These are phyloP conservation scores for Drosophila takahashii DNA, from an alignment of 1,140 invertebrate genomes.

Conservation along the genomic window DNA sequence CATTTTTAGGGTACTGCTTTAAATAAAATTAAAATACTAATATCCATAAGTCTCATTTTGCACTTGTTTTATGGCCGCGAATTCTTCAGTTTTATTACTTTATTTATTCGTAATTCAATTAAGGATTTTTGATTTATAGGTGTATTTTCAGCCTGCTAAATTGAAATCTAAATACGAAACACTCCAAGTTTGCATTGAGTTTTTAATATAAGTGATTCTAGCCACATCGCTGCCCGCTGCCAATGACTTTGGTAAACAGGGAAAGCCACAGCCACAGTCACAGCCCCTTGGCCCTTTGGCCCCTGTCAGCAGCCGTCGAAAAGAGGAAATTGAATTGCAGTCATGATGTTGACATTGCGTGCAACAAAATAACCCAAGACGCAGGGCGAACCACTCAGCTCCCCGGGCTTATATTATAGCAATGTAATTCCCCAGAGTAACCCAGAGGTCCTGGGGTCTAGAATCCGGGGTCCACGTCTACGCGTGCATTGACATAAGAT, in stretches of 20 bases:
- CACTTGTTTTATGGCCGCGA: too few relatives aligned
- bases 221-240: slow-evolving; percentile 9
- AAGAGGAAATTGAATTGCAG: slow-evolving; percentile 76
- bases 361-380: slow-evolving; percentile 61
- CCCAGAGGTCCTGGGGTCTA: neutral
- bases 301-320: slow-evolving; percentile 22
- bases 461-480: slow-evolving; percentile 16
- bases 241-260: slow-evolving; percentile 23
- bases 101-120: too few relatives aligned
- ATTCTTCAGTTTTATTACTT: too few relatives aligned
- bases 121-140: too few relatives aligned
- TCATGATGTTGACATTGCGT: slow-evolving; percentile 79
- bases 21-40: too few relatives aligned
- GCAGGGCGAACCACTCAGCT: slow-evolving; percentile 25
- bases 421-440: slow-evolving; percentile 65
- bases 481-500: slow-evolving; percentile 77
- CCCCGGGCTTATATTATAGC: slow-evolving; percentile 33
- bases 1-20: too few relatives aligned
- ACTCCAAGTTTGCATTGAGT: neutral
- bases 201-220: slow-evolving; percentile 2
- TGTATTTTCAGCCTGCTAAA: neutral
- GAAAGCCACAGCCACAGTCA: slow-evolving; percentile 2
- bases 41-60: too few relatives aligned
- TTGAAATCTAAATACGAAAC: too few relatives aligned
- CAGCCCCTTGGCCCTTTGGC: slow-evolving; percentile 1